Percentiles rank a stretch among this genome's conserved stretches.
Conservation (phyloP, 2,113 vertebrate species). For the Sceloporus undulatus region DNA sequence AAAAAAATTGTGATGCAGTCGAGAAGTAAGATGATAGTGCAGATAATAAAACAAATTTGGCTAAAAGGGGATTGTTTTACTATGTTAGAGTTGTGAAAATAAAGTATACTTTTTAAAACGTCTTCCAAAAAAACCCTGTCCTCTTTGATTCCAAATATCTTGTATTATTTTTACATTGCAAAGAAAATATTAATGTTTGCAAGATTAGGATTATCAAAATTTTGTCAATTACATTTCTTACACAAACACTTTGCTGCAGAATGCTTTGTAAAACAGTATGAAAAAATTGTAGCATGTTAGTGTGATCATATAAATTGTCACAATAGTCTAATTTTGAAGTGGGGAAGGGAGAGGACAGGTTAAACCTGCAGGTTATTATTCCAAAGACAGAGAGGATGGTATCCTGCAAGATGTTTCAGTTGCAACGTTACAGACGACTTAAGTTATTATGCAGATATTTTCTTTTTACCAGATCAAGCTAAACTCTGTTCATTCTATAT, state of each 20-base stretch:
- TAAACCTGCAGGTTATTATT: constrained; percentile 46
- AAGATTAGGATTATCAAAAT: not conserved
- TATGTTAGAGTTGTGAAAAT: not conserved
- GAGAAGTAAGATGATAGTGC: not conserved
- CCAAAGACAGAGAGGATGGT: constrained; percentile 27
- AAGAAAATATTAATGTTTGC: constrained; percentile 21
- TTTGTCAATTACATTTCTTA: constrained; percentile 35
- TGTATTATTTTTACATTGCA: constrained; percentile 22
- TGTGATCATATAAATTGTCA: constrained; percentile 56
- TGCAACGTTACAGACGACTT: constrained; percentile 55
- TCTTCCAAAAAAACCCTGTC: not conserved
- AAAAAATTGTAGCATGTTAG: constrained; percentile 63
- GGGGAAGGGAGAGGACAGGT: constrained; percentile 41
- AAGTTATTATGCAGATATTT: constrained; percentile 59
- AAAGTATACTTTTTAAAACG: not conserved
- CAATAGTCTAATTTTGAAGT: constrained; percentile 51
- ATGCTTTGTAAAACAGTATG: constrained; percentile 63
- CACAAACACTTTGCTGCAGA: constrained; percentile 72
- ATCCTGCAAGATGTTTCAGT: constrained; percentile 43
- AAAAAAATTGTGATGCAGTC: constrained; percentile 23
- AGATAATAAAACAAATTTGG: not conserved
- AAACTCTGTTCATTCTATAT: constrained; percentile 35
- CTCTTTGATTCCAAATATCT: not conserved
- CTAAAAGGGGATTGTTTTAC: not conserved
- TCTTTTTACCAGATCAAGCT: constrained; percentile 63